phyloP scores from a whole-genome alignment of 1,140 invertebrate species.

The Bathynomus jamesi region DNA sequence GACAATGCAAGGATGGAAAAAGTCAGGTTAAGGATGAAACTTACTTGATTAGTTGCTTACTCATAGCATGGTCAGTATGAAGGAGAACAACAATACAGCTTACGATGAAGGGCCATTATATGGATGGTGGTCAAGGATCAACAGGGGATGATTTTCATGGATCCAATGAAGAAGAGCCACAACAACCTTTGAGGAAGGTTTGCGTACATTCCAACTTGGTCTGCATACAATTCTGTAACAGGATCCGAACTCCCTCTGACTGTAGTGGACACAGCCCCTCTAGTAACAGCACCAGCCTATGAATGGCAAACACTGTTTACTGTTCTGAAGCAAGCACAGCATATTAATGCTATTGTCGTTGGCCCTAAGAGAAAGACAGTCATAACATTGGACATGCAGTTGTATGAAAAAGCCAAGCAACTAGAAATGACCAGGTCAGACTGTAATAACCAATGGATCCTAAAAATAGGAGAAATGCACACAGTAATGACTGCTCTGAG shows the following conservation, averaged over 20 bases:
- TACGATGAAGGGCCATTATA: not conserved
- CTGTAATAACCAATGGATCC: not conserved
- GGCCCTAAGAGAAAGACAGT: slow-evolving; percentile 3
- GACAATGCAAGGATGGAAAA: no score
- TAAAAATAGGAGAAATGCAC: slow-evolving; percentile 9
- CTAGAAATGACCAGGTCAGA: no score
- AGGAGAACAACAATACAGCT: no score
- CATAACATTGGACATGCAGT: no score
- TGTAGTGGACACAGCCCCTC: not conserved
- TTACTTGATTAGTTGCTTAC: not conserved
- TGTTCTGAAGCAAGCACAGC: slow-evolving; percentile 5
- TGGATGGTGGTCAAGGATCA: not conserved
- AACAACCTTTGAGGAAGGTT: not conserved
- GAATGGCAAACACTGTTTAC: slow-evolving; percentile 3
- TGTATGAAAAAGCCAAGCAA: no score
- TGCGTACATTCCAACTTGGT: not conserved
- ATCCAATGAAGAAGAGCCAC: not conserved
- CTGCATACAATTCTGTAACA: not conserved
- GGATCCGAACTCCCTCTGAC: not conserved
- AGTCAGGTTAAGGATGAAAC: not conserved
- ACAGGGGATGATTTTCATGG: not conserved
- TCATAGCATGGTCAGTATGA: not conserved
- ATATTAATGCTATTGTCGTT: not conserved
- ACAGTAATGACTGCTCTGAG: not conserved
- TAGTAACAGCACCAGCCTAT: not conserved